These are phyloP conservation scores for Macrocentrus cingulum DNA, from an alignment of 1,140 invertebrate genomes.

Conservation along the genomic window DNA sequence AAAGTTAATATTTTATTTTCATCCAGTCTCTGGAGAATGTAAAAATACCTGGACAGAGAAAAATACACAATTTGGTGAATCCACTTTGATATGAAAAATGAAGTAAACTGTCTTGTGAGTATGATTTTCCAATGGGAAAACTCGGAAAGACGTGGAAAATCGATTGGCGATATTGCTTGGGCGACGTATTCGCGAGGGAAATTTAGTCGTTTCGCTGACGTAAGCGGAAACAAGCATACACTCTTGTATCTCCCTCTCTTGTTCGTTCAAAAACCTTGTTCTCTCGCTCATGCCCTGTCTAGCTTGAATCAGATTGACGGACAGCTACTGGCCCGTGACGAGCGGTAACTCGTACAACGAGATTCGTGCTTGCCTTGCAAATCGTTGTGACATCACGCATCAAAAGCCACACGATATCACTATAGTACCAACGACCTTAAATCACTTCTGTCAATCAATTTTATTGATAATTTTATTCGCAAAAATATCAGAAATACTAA, in stretches of 20 bases:
- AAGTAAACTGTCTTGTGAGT: conserved; percentile 18
- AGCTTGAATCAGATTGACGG: conserved; percentile 44
- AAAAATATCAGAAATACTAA: no score
- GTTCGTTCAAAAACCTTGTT: no score
- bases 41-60: no score
- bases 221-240: conserved; percentile 23
- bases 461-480: no score
- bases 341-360: conserved; percentile 7
- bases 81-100: conserved; percentile 20
- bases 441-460: no score
- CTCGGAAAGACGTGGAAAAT: conserved; percentile 23
- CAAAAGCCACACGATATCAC: not conserved
- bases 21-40: no score
- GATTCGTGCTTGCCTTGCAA: conserved; percentile 21
- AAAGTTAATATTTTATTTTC: no score
- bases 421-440: no score
- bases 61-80: conserved; percentile 14
- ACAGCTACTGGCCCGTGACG: conserved; percentile 51
- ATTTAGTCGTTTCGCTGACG: conserved; percentile 30
- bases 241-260: not conserved
- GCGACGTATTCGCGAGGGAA: conserved; percentile 29
- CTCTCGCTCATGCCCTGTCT: conserved; percentile 10
- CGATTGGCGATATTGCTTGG: conserved; percentile 28
- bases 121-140: conserved; percentile 16
- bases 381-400: conserved; percentile 1